These are phyloP conservation scores for Alcis repandata DNA, from an alignment of 2,888 invertebrate genomes.

Conservation along the genomic window DNA sequence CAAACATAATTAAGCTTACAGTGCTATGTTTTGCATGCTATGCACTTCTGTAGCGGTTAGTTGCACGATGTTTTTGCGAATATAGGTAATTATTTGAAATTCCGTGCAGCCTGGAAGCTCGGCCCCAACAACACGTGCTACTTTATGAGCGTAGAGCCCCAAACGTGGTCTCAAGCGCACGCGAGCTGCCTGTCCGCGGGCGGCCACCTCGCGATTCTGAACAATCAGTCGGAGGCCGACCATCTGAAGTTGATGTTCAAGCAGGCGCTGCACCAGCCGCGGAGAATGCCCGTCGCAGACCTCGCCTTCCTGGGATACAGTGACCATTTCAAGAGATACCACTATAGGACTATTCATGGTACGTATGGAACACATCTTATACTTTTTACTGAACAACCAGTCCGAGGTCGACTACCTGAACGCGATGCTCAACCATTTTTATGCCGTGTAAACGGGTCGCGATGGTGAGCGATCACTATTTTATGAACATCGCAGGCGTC, in stretches of 20 bases:
- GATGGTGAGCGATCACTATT: too few relatives aligned
- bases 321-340: conserved; percentile 60
- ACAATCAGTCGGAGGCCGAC: conserved; percentile 56
- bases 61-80: too few relatives aligned
- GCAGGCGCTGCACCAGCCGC: conserved; percentile 50
- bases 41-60: too few relatives aligned
- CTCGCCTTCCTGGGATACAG: conserved; percentile 64
- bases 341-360: conserved; percentile 66
- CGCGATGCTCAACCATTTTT: conserved; percentile 56
- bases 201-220: conserved; percentile 60
- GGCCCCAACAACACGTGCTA: conserved; percentile 60
- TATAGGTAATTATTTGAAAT: neutral
- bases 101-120: conserved; percentile 55
- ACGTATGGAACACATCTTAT: conserved; percentile 15
- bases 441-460: too few relatives aligned
- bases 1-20: too few relatives aligned
- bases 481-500: too few relatives aligned
- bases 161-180: conserved; percentile 62
- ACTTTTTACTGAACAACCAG: conserved; percentile 47
- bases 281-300: conserved; percentile 55
- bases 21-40: too few relatives aligned
- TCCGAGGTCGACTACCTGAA: conserved; percentile 59
- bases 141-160: conserved; percentile 60
- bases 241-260: conserved; percentile 58
- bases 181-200: conserved; percentile 61